A percentile compares a stretch with the other conserved stretches of the same genome.
phyloP scores from a whole-genome alignment of 1,140 invertebrate genomes.

The Physella acuta region DNA sequence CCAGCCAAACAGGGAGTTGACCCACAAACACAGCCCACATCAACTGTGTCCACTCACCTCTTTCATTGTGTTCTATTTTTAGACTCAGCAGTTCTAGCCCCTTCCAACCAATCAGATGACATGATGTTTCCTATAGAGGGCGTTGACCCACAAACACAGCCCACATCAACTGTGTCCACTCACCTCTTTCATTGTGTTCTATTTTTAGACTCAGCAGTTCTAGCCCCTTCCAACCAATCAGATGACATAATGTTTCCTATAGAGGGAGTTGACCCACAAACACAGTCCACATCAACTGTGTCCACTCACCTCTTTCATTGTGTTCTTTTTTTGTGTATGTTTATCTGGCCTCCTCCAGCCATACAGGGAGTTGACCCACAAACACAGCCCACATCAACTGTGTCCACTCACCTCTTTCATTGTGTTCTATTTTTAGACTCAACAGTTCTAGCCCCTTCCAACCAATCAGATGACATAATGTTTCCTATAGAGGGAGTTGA shows the following conservation, averaged over 20 bases:
- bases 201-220: no score
- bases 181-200: no score
- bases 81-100: conserved; percentile 30
- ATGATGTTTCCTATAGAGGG: conserved; percentile 6
- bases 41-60: no score
- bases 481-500: not conserved
- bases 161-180: not conserved
- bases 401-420: no score
- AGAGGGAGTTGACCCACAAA: conserved; percentile 11
- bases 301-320: no score
- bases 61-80: not conserved
- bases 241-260: conserved; percentile 61
- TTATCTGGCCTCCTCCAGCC: conserved; percentile 47
- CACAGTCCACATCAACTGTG: no score
- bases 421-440: not conserved
- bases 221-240: no score
- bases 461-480: conserved; percentile 23
- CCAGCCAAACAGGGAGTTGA: conserved; percentile 17
- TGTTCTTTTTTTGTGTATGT: not conserved
- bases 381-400: no score
- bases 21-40: not conserved
- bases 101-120: conserved; percentile 41
- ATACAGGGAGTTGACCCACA: conserved; percentile 1
- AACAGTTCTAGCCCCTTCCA: conserved; percentile 45
- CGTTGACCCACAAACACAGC: not conserved